Evolutionary conservation across 1,140 invertebrate species (phyloP), one percentile per base, ranked within the genome.

Genomic region (Thalassaphorura encarpata): DNA sequence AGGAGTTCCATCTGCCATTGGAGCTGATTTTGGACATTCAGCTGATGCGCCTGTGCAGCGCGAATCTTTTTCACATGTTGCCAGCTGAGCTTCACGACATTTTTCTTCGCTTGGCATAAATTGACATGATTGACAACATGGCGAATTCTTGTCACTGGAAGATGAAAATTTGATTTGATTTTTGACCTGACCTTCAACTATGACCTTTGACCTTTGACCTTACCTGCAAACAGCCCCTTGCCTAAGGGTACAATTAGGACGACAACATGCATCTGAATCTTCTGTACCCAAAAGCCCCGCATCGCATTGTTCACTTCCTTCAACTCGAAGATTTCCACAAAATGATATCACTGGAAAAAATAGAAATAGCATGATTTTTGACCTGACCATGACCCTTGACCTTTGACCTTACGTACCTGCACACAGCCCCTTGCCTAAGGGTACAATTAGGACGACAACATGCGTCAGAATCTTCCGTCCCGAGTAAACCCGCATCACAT

Each of bases 401-500:
- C n/a, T n/a, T n/a, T n/a, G 19, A n/a, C n/a, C n/a, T n/a, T n/a
- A 16, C 16, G 4, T 57, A 83, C 82, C 83, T 88, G 77, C 90
- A 94, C 58, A 87, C 82, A 19, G 88, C 88, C 28, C 85, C 84
- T 68, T 83, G 80, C 40, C 88, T 78, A 16, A 96, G 70, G 71
- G 89, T 89, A 68, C 91, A 96, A 69, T 90, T 85, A 72, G 90
- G 90, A 68, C 92, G 87, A 69, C 91, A 95, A 69, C 91, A 95
- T 19, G 81, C 77, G 68, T 94, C 90, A 67, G 87, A 89, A 67
- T 92, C 88, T 71, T 93, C 88, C 0, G 88, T 89, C 27, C 89
- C 89, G 6, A 92, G 73, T n/a, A 93, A 74, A 6, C 90, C 91
- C 18, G 88, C 90, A 70, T 95, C 90, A 69, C 90, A 95, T 74